Evolutionary conservation across 2,797 vertebrate species (phyloP), one percentile per base, ranked within the genome.

Genomic region (Chanos chanos): DNA sequence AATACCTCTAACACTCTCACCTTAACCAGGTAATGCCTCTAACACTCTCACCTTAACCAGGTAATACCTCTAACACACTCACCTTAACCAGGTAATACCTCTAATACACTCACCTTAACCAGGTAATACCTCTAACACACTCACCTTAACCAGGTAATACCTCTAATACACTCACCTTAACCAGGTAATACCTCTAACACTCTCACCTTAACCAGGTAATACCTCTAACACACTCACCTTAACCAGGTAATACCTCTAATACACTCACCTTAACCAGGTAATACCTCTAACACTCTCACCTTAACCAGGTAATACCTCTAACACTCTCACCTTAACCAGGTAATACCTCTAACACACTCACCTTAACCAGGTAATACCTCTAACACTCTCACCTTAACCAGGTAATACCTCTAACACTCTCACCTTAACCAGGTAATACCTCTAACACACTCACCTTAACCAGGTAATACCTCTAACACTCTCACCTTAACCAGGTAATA

Each of bases 51-150:
- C 15, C n/a, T n/a, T 13, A 41, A 21, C 4, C 52, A 30, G 31
- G 12, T 0, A 30, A 37, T 52, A 39, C 2, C 0, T 7, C 19
- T n/a, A n/a, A n/a, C 25, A 28, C 3, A n/a, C 79, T 57, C 51
- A 87, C 86, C 81, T 88, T 88, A 27, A 88, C 85, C 45, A 87
- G 69, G 68, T 82, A 88, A n/a, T n/a, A n/a, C n/a, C n/a, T n/a
- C n/a, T n/a, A n/a, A n/a, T n/a, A n/a, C n/a, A n/a, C n/a, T n/a
- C n/a, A n/a, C n/a, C n/a, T n/a, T n/a, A n/a, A n/a, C n/a, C 19
- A 31, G 27, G 16, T 28, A 19, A 19, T 12, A 7, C 13, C 19
- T 40, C 13, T 13, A 10, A 1, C 7, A 9, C 2, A 8, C 3
- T 18, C n/a, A n/a, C n/a, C n/a, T n/a, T n/a, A n/a, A n/a, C n/a